Conservation (phyloP, 2,113 vertebrate genomes). For the Ageneiosus marmoratus region DNA sequence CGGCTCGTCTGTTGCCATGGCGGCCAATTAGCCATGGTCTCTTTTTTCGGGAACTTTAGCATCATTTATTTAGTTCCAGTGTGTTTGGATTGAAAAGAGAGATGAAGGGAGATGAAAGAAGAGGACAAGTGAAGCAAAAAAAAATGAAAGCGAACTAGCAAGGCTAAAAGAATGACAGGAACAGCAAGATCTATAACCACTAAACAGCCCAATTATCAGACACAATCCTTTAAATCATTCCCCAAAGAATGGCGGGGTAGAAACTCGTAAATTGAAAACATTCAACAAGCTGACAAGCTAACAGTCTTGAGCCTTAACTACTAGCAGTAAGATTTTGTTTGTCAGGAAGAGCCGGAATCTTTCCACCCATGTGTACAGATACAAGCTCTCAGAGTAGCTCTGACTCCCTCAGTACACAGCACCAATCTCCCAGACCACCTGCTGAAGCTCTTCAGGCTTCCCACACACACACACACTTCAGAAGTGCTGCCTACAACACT, state of each 20-base stretch:
- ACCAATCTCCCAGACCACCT: constrained; percentile 17
- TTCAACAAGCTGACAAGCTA: background rate
- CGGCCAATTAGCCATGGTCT: constrained; percentile 61
- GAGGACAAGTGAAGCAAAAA: constrained; percentile 28
- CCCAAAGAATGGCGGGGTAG: background rate
- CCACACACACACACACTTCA: background rate
- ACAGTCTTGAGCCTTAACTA: background rate
- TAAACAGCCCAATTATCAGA: constrained; percentile 9
- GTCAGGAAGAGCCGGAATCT: background rate
- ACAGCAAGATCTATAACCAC: background rate
- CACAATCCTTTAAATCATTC: background rate
- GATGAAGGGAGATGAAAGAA: constrained; percentile 7
- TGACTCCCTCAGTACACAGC: constrained; percentile 24
- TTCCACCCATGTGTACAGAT: constrained; percentile 10
- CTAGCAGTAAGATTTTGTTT: background rate
- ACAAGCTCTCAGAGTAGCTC: constrained; percentile 3
- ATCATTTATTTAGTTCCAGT: constrained; percentile 61
- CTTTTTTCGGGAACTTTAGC: constrained; percentile 55
- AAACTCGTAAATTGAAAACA: background rate
- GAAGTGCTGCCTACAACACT: constrained; percentile 24
- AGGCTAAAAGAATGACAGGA: background rate
- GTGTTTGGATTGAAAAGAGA: constrained; percentile 58
- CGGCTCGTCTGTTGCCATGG: constrained; percentile 59
- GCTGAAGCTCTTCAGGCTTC: constrained; percentile 32
- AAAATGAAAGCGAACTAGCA: background rate